These are phyloP conservation scores for Saturnia japonica DNA, from an alignment of 2,888 invertebrate genomes.

Conservation along the genomic window DNA sequence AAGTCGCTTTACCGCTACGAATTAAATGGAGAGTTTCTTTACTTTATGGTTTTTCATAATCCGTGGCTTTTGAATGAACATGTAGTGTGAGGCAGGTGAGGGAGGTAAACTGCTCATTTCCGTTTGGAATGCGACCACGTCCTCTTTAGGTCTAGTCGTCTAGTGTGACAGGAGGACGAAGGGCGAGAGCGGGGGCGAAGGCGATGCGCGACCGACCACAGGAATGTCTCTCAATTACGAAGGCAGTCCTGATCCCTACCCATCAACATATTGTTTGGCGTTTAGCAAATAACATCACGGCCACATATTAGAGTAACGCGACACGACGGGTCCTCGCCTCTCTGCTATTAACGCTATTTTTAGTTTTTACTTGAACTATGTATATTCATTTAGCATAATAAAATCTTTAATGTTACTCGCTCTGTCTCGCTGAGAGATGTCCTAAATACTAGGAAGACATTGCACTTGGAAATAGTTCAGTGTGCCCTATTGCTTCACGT, in stretches of 20 bases:
- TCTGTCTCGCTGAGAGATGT: too few relatives aligned
- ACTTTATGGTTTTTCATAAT: neutral
- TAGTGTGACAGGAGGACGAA: neutral
- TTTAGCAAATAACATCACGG: neutral
- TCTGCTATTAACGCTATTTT: too few relatives aligned
- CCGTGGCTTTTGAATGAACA: neutral
- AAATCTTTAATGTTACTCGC: too few relatives aligned
- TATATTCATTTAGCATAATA: too few relatives aligned
- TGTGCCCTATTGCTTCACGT: neutral
- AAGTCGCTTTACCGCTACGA: neutral
- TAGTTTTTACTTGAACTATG: too few relatives aligned
- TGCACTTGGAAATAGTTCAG: too few relatives aligned
- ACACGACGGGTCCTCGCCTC: too few relatives aligned
- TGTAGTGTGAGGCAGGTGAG: neutral
- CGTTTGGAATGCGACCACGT: neutral
- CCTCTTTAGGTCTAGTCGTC: neutral
- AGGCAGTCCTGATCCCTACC: neutral
- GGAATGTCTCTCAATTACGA: constrained; percentile 5
- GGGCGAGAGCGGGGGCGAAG: neutral
- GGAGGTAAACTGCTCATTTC: neutral
- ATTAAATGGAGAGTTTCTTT: neutral
- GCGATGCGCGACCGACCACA: neutral
- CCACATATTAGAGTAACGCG: too few relatives aligned
- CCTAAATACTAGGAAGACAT: too few relatives aligned
- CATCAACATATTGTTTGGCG: neutral